Percentiles rank a stretch among this genome's conserved stretches.
Conservation (phyloP, 1,140 invertebrate species). For the Zeugodacus cucurbitae region DNA sequence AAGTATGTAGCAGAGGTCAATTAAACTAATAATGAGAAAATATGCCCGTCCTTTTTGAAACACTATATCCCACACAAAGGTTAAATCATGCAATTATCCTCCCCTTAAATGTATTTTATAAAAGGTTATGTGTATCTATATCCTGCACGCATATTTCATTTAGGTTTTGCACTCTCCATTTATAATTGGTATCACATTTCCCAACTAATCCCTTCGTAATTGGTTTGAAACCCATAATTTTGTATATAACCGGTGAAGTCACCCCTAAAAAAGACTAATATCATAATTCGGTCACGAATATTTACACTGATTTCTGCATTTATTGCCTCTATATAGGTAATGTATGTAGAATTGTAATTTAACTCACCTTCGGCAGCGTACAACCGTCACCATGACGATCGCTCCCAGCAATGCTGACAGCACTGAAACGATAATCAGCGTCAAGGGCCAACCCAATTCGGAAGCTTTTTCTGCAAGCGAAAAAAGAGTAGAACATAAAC, state of each 20-base stretch:
- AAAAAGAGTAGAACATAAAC: neutral
- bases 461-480: constrained; percentile 65
- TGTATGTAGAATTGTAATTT: neutral
- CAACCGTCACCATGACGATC: constrained; percentile 69
- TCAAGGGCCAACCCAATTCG: constrained; percentile 69
- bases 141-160: neutral
- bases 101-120: neutral
- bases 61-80: neutral
- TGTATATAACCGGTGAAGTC: neutral
- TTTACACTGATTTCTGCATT: neutral
- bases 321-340: no score
- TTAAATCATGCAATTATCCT: neutral
- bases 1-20: no score
- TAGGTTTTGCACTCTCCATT: neutral
- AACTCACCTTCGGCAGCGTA: constrained; percentile 62
- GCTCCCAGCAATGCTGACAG: constrained; percentile 68
- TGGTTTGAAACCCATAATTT: neutral
- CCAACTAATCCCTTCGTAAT: neutral
- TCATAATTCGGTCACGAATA: neutral
- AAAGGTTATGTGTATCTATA: neutral
- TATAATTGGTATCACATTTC: neutral
- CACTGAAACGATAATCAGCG: constrained; percentile 69
- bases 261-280: neutral
- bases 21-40: no score
- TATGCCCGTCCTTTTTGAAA: no score